Percentiles rank a stretch among this genome's conserved stretches.
phyloP scores from a whole-genome alignment of 2,797 vertebrate species.

The Catharus ustulatus region DNA sequence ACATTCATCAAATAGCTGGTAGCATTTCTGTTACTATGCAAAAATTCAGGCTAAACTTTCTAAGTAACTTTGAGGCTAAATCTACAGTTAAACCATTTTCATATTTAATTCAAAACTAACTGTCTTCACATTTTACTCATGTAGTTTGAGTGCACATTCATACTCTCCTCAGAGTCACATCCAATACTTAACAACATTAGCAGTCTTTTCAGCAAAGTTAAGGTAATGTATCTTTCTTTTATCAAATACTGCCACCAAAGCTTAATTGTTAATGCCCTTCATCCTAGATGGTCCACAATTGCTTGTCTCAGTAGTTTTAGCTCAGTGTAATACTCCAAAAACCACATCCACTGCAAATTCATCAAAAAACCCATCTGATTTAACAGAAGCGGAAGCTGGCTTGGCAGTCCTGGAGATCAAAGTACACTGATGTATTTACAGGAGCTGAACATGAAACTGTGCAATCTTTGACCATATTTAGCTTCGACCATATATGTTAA shows the following conservation, averaged over 20 bases:
- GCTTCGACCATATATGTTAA: neutral
- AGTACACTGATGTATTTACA: conserved; percentile 19
- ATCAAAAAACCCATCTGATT: conserved; percentile 23
- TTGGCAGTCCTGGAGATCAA: conserved; percentile 17
- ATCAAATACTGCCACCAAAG: conserved; percentile 34
- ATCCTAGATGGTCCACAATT: neutral
- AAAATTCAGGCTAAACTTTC: neutral
- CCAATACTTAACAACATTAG: neutral
- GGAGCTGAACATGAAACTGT: neutral
- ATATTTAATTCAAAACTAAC: neutral
- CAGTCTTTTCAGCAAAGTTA: conserved; percentile 7
- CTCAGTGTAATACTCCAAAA: conserved; percentile 7
- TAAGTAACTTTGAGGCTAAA: neutral
- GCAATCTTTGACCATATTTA: neutral
- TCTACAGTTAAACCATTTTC: neutral
- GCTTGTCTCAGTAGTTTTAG: conserved; percentile 52
- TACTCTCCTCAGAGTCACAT: neutral
- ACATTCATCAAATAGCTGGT: neutral
- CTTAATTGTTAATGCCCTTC: conserved; percentile 34
- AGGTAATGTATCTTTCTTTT: neutral
- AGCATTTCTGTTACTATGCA: neutral
- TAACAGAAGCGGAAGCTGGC: conserved; percentile 1
- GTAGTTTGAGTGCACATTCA: neutral
- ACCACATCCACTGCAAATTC: conserved; percentile 18
- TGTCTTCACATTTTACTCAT: neutral